Conservation (phyloP, 2,888 invertebrate genomes). For the Amorpha juglandis region DNA sequence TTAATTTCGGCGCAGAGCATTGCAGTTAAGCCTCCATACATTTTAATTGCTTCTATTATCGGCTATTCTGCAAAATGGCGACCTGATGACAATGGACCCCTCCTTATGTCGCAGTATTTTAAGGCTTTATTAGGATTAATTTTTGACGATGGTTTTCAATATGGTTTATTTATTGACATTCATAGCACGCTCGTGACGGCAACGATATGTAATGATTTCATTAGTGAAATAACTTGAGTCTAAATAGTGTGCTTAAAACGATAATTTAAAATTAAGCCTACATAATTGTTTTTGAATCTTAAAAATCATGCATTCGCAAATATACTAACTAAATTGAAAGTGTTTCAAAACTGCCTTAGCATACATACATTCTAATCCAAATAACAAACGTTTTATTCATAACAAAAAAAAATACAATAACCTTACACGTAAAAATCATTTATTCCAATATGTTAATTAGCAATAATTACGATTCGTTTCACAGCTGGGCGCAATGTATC, state of each 20-base stretch:
- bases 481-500: conserved; percentile 42
- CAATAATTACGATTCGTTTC: conserved; percentile 49
- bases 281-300: no score
- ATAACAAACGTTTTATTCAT: neutral
- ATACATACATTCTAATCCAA: neutral
- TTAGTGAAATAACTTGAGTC: no score
- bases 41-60: conserved; percentile 84
- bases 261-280: no score
- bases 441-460: conserved; percentile 57
- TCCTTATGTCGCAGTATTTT: conserved; percentile 59
- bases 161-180: conserved; percentile 5
- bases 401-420: no score
- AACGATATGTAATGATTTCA: no score
- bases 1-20: conserved; percentile 80
- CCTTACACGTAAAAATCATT: conserved; percentile 48
- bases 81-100: conserved; percentile 70
- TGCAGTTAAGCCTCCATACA: conserved; percentile 84
- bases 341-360: no score
- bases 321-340: no score
- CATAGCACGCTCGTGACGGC: neutral
- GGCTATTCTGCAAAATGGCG: conserved; percentile 75
- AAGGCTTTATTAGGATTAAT: conserved; percentile 57
- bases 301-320: no score
- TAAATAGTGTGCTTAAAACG: no score
- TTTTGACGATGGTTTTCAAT: conserved; percentile 45